phyloP scores from a whole-genome alignment of 2,888 invertebrate genomes.

The Sinopyrophorus schimmeli region DNA sequence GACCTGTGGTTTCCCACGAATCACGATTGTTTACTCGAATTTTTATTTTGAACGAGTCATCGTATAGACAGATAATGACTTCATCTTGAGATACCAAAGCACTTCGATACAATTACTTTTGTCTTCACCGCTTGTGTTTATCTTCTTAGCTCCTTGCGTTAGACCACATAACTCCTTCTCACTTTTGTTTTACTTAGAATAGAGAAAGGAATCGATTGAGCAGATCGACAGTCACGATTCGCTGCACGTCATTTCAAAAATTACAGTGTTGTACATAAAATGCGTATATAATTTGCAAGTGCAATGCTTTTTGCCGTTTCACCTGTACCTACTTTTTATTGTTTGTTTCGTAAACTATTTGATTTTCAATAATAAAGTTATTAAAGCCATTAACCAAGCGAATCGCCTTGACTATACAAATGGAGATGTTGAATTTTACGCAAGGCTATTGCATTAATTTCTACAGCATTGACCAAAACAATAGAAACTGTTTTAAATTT shows the following conservation, averaged over 20 bases:
- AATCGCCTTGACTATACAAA: too few relatives aligned
- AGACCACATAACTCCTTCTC: neutral
- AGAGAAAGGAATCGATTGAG: slow-evolving; percentile 26
- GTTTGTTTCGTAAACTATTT: slow-evolving; percentile 1
- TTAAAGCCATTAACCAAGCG: too few relatives aligned
- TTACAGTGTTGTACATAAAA: slow-evolving; percentile 38
- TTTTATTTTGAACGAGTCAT: slow-evolving; percentile 43
- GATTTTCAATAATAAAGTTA: slow-evolving; percentile 8
- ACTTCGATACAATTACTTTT: slow-evolving; percentile 22
- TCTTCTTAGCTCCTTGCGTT: neutral
- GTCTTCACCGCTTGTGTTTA: slow-evolving; percentile 1
- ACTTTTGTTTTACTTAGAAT: slow-evolving; percentile 17
- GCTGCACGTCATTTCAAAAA: slow-evolving; percentile 42
- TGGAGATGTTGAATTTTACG: too few relatives aligned
- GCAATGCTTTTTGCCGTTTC: slow-evolving; percentile 22
- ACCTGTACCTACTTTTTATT: slow-evolving; percentile 7
- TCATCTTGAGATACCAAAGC: slow-evolving; percentile 40
- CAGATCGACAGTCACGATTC: slow-evolving; percentile 39
- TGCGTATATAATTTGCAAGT: slow-evolving; percentile 41
- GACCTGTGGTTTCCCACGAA: slow-evolving; percentile 39
- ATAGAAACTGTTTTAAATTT: too few relatives aligned
- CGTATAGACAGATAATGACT: slow-evolving; percentile 43
- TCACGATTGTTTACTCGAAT: slow-evolving; percentile 41
- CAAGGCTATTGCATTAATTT: too few relatives aligned
- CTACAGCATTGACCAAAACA: too few relatives aligned